A percentile compares a stretch with the other conserved stretches of the same genome.
These are phyloP conservation scores for Daphoenositta chrysoptera DNA, from an alignment of 2,113 vertebrate species.

Conservation along the genomic window DNA sequence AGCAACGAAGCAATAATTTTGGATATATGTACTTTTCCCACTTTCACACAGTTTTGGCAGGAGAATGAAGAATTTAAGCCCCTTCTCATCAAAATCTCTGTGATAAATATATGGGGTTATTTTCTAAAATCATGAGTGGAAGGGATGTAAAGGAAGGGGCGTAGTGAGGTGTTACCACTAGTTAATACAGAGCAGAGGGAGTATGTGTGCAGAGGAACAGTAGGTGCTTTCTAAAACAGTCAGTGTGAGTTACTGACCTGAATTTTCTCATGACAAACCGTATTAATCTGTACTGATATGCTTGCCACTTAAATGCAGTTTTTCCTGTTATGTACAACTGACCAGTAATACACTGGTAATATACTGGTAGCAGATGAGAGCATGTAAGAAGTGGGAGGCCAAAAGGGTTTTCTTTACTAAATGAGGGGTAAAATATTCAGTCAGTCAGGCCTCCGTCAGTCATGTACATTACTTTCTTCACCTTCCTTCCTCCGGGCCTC, in stretches of 20 bases:
- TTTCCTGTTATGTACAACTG: neutral
- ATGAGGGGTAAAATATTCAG: neutral
- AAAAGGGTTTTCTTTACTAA: neutral
- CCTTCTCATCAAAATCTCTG: neutral
- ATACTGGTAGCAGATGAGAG: neutral
- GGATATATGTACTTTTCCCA: neutral
- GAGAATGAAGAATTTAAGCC: neutral
- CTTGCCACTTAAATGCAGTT: neutral
- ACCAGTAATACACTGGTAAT: neutral
- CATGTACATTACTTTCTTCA: neutral
- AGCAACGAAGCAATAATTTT: neutral
- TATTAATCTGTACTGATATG: neutral
- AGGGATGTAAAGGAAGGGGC: fast-evolving
- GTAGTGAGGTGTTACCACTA: neutral
- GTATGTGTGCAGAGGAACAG: neutral
- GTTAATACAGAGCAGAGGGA: neutral
- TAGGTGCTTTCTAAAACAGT: neutral
- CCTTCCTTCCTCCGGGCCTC: neutral
- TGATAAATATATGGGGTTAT: neutral
- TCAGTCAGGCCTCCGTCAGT: neutral
- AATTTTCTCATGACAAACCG: neutral
- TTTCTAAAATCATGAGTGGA: neutral
- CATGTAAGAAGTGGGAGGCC: neutral
- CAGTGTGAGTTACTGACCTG: neutral
- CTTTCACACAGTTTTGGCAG: neutral